Evolutionary conservation across 2,888 invertebrate genomes (phyloP).

Genomic region (Hyppa rectilinea): DNA sequence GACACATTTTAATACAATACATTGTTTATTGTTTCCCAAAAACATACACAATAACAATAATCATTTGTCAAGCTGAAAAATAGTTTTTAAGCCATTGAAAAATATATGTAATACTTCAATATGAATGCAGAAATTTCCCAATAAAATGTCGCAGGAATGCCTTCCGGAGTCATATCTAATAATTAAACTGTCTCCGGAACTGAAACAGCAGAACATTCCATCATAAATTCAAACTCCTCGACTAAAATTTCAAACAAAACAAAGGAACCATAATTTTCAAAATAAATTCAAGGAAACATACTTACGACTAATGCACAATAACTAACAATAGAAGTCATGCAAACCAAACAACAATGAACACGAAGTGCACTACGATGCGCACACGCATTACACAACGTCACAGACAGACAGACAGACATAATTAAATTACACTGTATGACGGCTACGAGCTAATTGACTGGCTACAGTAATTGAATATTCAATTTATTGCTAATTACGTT

Average conservation of each 20-base stretch:
- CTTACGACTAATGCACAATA: not conserved
- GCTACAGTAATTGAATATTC: constrained; percentile 83
- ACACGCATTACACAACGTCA: constrained; percentile 46
- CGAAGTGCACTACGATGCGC: constrained; percentile 45
- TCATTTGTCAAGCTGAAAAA: no score
- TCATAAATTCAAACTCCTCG: not conserved
- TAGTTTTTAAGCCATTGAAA: no score
- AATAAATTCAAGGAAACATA: constrained; percentile 10
- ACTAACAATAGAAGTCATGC: constrained; percentile 18
- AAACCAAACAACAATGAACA: constrained; percentile 23
- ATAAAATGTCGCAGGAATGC: not conserved
- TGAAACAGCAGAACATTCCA: not conserved
- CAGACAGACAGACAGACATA: constrained; percentile 65
- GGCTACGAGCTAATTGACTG: constrained; percentile 79
- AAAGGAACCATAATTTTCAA: not conserved
- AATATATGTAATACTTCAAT: no score
- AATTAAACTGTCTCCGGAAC: not conserved
- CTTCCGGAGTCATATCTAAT: no score
- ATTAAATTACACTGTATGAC: constrained; percentile 63
- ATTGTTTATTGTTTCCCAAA: not conserved
- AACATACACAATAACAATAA: no score
- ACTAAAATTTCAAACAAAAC: constrained; percentile 22
- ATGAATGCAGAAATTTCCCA: not conserved
- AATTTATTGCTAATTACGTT: constrained; percentile 84
- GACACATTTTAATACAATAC: not conserved